Conservation (phyloP, 2,797 vertebrate genomes). For the Lepilemur septentrionalis region DNA sequence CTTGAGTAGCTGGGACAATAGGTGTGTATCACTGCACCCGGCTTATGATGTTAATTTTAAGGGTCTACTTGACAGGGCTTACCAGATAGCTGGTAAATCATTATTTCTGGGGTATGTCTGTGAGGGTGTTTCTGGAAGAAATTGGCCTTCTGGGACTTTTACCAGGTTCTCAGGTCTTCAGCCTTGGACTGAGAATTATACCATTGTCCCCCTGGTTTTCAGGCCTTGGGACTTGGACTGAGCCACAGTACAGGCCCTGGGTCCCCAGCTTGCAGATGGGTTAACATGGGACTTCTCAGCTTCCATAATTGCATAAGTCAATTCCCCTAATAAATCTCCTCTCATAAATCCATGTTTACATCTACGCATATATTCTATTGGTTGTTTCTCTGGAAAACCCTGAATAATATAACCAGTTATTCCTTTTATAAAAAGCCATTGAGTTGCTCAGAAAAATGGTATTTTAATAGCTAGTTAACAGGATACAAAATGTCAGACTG, state of each 20-base stretch:
- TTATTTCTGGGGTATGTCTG: not conserved
- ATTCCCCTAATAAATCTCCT: not conserved
- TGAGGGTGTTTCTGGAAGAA: not conserved
- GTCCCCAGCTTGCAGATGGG: not conserved
- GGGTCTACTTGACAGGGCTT: not conserved
- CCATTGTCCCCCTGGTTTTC: not conserved
- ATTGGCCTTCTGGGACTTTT: not conserved
- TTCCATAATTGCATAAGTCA: not conserved
- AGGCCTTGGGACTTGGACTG: not conserved
- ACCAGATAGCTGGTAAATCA: not conserved
- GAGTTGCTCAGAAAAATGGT: not conserved
- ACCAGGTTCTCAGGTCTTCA: not conserved
- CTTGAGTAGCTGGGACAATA: not conserved
- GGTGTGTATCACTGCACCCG: not conserved
- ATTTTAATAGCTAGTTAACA: constrained; percentile 6
- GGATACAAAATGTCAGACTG: constrained; percentile 16
- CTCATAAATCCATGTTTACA: not conserved
- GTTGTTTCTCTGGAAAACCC: not conserved
- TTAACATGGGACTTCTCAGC: too few species aligned
- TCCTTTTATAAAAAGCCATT: not conserved
- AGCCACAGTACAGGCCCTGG: not conserved
- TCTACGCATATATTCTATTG: not conserved
- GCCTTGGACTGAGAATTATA: not conserved
- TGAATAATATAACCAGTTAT: not conserved
- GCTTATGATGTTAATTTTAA: not conserved